Evolutionary conservation across 2,888 invertebrate species (phyloP).

Genomic region (Lycocerus yunnanus): DNA sequence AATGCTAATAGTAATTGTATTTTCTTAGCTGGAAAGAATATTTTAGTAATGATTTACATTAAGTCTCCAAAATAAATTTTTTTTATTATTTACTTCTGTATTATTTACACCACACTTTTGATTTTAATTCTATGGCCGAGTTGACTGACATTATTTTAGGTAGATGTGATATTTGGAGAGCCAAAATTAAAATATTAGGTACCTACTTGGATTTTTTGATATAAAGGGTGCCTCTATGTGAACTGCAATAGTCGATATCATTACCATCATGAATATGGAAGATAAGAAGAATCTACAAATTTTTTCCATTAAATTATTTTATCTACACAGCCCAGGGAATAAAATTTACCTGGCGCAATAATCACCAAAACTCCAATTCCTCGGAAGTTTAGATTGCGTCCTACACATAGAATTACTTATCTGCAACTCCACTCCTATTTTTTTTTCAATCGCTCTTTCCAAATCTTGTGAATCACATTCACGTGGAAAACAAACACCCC

Average conservation of each 20-base stretch:
- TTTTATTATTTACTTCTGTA: background rate
- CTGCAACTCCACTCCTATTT: constrained; percentile 48
- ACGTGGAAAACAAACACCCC: constrained; percentile 65
- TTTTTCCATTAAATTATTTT: background rate
- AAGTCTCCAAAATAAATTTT: background rate
- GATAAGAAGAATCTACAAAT: constrained; percentile 14
- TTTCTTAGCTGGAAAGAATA: constrained; percentile 8
- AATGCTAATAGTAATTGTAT: constrained; percentile 8
- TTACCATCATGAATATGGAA: constrained; percentile 12
- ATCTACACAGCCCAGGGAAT: background rate
- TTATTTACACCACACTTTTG: background rate
- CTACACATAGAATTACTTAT: constrained; percentile 44
- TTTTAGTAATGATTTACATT: background rate
- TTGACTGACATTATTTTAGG: too few relatives aligned
- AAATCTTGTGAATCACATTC: constrained; percentile 61
- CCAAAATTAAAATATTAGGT: background rate
- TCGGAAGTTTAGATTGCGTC: constrained; percentile 13
- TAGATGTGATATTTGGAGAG: too few relatives aligned
- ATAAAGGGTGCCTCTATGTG: constrained; percentile 6
- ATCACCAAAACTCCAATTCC: constrained; percentile 34
- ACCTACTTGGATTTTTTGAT: constrained; percentile 20
- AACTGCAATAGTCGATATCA: constrained; percentile 1
- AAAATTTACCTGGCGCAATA: constrained; percentile 35
- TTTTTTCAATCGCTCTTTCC: constrained; percentile 53
- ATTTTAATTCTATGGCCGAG: too few relatives aligned